phyloP scores from a whole-genome alignment of 2,113 vertebrate genomes.

The Caranx melampygus region DNA sequence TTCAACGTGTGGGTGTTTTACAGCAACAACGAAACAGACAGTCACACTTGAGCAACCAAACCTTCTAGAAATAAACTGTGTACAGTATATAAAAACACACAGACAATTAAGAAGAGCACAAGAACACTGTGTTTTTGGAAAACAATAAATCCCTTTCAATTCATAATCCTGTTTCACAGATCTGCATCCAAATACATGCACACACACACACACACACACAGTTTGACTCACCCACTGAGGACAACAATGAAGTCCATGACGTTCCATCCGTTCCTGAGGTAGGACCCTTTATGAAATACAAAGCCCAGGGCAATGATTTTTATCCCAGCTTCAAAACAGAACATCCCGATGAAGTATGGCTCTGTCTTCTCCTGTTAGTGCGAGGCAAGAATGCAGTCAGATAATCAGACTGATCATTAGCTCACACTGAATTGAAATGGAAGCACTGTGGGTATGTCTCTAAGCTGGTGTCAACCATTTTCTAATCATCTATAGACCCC shows the following conservation, averaged over 20 bases:
- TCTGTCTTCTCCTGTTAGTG: constrained; percentile 94
- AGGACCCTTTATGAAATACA: constrained; percentile 98
- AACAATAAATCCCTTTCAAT: constrained; percentile 3
- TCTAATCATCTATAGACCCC: neutral
- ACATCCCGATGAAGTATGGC: constrained; percentile 99
- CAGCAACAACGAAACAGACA: neutral
- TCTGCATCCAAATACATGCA: constrained; percentile 19
- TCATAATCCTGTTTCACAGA: constrained; percentile 51
- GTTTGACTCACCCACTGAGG: constrained; percentile 93
- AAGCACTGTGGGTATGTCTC: neutral
- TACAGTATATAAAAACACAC: neutral
- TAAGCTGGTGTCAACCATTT: neutral
- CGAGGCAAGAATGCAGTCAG: constrained; percentile 9
- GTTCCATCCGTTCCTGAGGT: constrained; percentile 98
- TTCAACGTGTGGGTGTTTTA: neutral
- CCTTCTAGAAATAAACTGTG: constrained; percentile 11
- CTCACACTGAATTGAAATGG: neutral
- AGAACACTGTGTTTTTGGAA: constrained; percentile 10
- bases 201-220: constrained; percentile 20
- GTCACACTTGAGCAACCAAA: neutral
- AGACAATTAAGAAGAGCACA: constrained; percentile 5
- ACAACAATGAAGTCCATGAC: constrained; percentile 99
- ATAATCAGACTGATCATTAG: neutral
- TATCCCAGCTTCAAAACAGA: constrained; percentile 98
- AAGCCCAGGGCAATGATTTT: constrained; percentile 98